A percentile compares a stretch with the other conserved stretches of the same genome.
These are phyloP conservation scores for Macaca nemestrina DNA, from an alignment of 2,113 vertebrate genomes.

Conservation along the genomic window DNA sequence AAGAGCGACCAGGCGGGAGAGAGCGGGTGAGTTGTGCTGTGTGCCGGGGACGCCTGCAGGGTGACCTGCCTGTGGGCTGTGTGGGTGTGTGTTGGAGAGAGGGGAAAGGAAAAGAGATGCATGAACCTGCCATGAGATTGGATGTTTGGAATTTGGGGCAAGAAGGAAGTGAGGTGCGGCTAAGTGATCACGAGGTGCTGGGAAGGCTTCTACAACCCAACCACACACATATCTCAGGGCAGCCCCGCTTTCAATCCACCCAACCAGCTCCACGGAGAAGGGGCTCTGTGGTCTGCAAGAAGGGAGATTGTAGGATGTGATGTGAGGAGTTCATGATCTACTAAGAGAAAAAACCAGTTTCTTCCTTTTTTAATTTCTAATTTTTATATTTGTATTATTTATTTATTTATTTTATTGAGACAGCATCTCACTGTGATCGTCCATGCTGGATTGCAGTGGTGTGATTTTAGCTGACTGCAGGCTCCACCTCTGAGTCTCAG, in stretches of 20 bases:
- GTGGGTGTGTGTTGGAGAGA: background rate
- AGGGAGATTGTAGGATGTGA: background rate
- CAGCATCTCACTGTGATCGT: too few species aligned
- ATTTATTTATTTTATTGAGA: too few species aligned
- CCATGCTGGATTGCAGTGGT: too few species aligned
- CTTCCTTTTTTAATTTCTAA: too few species aligned
- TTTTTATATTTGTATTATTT: too few species aligned
- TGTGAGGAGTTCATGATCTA: background rate
- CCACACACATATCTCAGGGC: background rate
- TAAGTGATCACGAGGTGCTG: background rate
- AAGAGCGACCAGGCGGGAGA: background rate
- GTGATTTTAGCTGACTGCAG: too few species aligned
- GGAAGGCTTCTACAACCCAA: background rate
- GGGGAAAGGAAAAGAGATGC: background rate
- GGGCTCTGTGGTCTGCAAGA: background rate
- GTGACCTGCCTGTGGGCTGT: background rate
- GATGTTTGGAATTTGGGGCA: background rate
- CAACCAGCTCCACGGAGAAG: background rate
- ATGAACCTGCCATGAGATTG: background rate
- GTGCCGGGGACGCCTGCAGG: background rate
- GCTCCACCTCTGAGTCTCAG: too few species aligned
- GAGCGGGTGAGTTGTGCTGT: background rate
- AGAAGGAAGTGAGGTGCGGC: background rate
- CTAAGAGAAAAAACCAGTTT: background rate
- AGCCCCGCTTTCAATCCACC: background rate